Conservation (phyloP, 2,797 vertebrate species). For the Gymnoscopelus braueri region DNA sequence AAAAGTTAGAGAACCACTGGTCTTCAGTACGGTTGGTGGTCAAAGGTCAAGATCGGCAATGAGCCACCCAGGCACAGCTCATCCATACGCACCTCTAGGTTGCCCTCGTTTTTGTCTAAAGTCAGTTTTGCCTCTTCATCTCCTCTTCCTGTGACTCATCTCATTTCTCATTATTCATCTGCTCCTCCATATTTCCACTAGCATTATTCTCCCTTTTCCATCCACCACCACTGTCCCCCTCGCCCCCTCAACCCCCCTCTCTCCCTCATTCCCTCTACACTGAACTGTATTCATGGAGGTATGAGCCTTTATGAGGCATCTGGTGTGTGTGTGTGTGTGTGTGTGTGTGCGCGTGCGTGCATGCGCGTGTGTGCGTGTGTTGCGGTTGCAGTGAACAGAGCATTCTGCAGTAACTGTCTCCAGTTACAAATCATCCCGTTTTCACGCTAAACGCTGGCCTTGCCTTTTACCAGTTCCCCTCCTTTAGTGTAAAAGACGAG, state of each 20-base stretch:
- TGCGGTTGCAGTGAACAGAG: background rate
- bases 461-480: constrained; percentile 43
- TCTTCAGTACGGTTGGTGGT: too few relatives aligned
- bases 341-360: too few relatives aligned
- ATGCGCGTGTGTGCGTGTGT: too few relatives aligned
- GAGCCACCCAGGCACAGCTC: too few relatives aligned
- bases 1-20: too few relatives aligned
- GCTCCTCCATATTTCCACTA: constrained; percentile 11
- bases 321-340: constrained; percentile 4
- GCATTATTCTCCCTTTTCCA: background rate
- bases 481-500: constrained; percentile 17
- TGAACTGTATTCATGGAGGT: constrained; percentile 38
- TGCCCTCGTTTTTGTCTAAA: too few relatives aligned
- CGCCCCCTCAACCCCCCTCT: background rate
- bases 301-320: constrained; percentile 37
- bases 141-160: too few relatives aligned
- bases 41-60: too few relatives aligned
- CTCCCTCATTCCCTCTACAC: background rate
- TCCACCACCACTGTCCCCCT: constrained; percentile 20
- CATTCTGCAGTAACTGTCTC: constrained; percentile 46
- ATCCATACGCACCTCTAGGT: too few relatives aligned
- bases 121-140: too few relatives aligned
- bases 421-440: constrained; percentile 59
- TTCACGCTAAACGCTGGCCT: constrained; percentile 29
- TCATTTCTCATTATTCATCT: too few relatives aligned